phyloP scores from a whole-genome alignment of 1,140 invertebrate species.

The Camponotus pennsylvanicus region DNA sequence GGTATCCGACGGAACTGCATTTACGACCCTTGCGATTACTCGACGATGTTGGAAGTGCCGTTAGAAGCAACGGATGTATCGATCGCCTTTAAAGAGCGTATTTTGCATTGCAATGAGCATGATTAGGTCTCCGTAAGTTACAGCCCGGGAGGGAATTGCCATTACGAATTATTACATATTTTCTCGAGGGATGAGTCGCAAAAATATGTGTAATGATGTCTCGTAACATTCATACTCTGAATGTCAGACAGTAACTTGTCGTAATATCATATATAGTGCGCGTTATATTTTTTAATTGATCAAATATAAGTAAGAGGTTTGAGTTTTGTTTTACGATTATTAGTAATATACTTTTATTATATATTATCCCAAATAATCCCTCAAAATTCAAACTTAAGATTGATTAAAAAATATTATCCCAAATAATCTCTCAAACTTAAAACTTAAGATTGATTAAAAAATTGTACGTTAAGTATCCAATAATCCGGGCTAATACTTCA shows the following conservation, averaged over 20 bases:
- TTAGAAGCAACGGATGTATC: slow-evolving; percentile 53
- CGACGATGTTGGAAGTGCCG: slow-evolving; percentile 29
- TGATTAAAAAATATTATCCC: not conserved
- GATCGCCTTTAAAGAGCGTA: slow-evolving; percentile 38
- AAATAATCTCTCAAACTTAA: slow-evolving; percentile 3
- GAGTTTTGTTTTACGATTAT: not conserved
- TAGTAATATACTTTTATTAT: not conserved
- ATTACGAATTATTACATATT: not conserved
- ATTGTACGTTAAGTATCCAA: slow-evolving; percentile 12
- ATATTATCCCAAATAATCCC: not conserved
- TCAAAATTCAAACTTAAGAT: not conserved
- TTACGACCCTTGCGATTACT: slow-evolving; percentile 58
- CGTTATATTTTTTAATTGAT: too few relatives aligned
- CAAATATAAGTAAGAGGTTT: too few relatives aligned
- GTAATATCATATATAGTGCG: not conserved
- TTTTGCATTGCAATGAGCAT: slow-evolving; percentile 44
- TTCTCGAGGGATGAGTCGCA: not conserved
- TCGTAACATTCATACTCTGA: not conserved
- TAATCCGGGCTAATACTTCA: slow-evolving; percentile 42
- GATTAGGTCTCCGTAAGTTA: slow-evolving; percentile 14
- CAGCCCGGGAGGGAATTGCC: not conserved
- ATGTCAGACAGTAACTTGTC: not conserved
- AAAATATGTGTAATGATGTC: not conserved
- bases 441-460: slow-evolving; percentile 10
- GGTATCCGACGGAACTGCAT: slow-evolving; percentile 55